A percentile compares a stretch with the other conserved stretches of the same genome.
phyloP scores from a whole-genome alignment of 2,113 vertebrate genomes.

The Scolopax mira region DNA sequence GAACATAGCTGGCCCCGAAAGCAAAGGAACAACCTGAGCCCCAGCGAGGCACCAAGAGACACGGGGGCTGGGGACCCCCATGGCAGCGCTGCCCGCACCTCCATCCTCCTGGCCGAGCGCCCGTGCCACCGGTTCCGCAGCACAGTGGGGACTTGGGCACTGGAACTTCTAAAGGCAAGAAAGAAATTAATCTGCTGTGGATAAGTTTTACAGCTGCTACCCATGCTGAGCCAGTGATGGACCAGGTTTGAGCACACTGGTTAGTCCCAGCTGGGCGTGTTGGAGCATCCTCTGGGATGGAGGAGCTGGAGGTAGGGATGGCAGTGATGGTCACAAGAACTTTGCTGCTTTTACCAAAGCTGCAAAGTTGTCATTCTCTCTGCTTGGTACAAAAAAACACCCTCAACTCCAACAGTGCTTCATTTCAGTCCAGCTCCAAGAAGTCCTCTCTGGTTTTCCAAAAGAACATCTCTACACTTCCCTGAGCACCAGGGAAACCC shows the following conservation, averaged over 20 bases:
- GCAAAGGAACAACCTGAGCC: neutral
- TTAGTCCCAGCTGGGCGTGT: neutral
- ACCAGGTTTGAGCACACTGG: rapidly evolving
- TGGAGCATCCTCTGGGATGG: neutral
- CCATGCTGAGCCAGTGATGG: neutral
- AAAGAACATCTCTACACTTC: neutral
- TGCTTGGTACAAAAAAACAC: neutral
- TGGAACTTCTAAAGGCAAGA: neutral
- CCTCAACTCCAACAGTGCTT: neutral
- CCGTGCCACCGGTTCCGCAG: neutral
- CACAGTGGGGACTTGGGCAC: neutral
- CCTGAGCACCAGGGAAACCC: neutral
- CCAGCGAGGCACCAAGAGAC: neutral
- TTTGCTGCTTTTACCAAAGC: neutral
- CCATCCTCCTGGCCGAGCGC: rapidly evolving
- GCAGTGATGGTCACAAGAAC: neutral
- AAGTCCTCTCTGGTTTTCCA: neutral
- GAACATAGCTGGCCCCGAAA: rapidly evolving
- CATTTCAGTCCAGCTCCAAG: neutral
- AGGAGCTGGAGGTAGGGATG: neutral
- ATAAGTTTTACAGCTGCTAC: neutral
- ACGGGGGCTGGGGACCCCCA: rapidly evolving
- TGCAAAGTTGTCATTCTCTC: neutral
- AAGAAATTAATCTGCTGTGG: neutral
- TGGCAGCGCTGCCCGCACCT: neutral